These are phyloP conservation scores for Halocaridina rubra DNA, from an alignment of 2,888 invertebrate genomes.

Conservation along the genomic window DNA sequence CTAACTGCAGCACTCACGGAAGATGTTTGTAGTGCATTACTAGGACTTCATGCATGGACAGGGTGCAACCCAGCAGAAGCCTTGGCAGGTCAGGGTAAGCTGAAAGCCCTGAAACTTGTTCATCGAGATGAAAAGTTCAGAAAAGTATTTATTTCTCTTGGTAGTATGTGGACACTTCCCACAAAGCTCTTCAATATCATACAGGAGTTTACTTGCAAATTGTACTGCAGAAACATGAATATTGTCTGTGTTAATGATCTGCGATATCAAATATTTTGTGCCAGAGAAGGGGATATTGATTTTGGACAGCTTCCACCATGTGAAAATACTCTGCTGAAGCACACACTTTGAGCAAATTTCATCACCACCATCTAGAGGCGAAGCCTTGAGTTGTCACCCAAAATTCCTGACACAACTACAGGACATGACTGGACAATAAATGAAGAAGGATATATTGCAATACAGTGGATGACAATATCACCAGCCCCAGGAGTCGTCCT, in stretches of 20 bases:
- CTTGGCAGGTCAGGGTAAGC: slow-evolving; percentile 7
- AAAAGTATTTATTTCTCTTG: neutral
- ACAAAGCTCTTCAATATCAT: neutral
- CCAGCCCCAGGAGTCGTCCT: neutral
- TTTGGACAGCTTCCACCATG: neutral
- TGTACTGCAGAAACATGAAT: neutral
- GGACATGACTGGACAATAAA: neutral
- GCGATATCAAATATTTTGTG: neutral
- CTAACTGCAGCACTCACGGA: neutral
- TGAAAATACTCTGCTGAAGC: neutral
- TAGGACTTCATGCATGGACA: slow-evolving; percentile 6
- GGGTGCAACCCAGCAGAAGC: neutral
- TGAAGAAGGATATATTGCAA: neutral
- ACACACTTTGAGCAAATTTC: neutral
- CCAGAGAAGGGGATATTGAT: neutral
- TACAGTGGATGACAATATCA: neutral
- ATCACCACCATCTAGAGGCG: neutral
- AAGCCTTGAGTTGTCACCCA: neutral
- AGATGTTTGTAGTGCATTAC: neutral
- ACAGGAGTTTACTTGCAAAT: neutral
- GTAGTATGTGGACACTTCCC: neutral
- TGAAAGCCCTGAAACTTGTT: neutral
- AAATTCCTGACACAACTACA: neutral
- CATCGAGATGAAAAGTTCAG: neutral
- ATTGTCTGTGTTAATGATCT: neutral